These are phyloP conservation scores for Scolopax rusticola DNA, from an alignment of 2,797 vertebrate species.

Conservation along the genomic window DNA sequence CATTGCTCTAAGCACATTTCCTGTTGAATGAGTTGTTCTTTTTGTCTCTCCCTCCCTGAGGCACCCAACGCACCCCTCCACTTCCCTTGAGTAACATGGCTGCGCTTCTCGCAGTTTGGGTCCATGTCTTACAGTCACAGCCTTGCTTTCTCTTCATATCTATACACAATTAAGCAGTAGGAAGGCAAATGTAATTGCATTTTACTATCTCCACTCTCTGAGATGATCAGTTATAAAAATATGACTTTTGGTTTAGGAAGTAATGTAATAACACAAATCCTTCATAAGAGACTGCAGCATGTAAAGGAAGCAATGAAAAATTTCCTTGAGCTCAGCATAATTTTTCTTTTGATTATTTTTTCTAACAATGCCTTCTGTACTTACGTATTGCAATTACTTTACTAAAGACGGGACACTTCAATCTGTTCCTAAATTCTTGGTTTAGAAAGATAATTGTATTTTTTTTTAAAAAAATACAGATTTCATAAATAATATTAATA, in stretches of 20 bases:
- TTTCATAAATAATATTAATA: background rate
- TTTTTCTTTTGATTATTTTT: background rate
- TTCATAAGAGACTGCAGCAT: background rate
- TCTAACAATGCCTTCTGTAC: background rate
- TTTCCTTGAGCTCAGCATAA: background rate
- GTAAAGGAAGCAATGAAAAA: background rate
- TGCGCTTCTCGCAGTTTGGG: background rate
- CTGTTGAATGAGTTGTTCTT: background rate
- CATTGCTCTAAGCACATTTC: background rate
- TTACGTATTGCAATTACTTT: background rate
- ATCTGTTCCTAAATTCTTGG: background rate
- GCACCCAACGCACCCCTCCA: background rate
- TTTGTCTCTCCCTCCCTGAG: background rate
- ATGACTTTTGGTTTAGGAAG: background rate
- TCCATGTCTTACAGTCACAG: background rate
- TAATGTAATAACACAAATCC: background rate
- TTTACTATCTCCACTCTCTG: background rate
- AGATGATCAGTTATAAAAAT: background rate
- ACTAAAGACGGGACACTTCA: background rate
- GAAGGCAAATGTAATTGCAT: background rate
- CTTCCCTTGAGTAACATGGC: background rate
- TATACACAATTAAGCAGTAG: background rate
- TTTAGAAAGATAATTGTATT: background rate
- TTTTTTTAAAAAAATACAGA: background rate
- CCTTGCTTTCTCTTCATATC: background rate